Conservation (phyloP, 2,113 vertebrate species). For the Acinonyx jubatus region DNA sequence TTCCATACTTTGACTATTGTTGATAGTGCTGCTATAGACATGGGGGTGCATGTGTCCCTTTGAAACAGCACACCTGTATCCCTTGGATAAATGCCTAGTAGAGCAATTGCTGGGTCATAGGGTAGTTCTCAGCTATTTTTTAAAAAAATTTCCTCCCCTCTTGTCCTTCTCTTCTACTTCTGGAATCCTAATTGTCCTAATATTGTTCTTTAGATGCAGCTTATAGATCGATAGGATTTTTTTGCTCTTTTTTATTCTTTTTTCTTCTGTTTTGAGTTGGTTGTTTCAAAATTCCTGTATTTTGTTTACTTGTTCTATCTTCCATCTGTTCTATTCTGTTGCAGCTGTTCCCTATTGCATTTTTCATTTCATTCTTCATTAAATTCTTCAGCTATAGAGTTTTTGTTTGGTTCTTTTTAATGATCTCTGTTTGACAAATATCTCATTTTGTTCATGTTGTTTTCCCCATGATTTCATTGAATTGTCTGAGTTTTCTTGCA, state of each 20-base stretch:
- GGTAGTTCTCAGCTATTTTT: background rate
- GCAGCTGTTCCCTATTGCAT: background rate
- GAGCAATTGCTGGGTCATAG: no score
- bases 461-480: background rate
- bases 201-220: background rate
- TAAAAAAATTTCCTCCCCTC: background rate
- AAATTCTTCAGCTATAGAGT: background rate
- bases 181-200: background rate
- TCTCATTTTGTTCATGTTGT: background rate
- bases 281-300: background rate
- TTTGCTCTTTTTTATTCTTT: background rate
- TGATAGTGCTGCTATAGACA: no score
- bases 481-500: background rate
- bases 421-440: background rate
- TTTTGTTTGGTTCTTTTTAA: background rate
- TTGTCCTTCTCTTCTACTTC: background rate
- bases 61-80: no score
- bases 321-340: background rate
- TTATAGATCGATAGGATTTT: background rate
- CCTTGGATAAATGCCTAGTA: no score
- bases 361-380: background rate
- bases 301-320: background rate
- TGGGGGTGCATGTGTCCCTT: no score
- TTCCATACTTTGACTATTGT: no score
- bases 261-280: background rate